Evolutionary conservation across 1,140 invertebrate species (phyloP).

Genomic region (Chironomus tepperi): DNA sequence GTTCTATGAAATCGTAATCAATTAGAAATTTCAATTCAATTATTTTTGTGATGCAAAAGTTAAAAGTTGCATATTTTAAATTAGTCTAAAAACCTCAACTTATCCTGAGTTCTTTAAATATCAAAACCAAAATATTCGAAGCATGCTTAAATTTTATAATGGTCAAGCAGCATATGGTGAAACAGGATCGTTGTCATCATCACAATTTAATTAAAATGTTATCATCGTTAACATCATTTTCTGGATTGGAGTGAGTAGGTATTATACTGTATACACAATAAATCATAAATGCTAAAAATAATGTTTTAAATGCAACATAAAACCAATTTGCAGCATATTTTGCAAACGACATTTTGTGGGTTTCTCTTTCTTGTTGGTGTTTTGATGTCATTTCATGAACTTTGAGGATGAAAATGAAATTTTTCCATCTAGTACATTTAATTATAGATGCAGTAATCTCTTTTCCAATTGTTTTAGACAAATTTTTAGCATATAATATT

Average conservation of each 20-base stretch:
- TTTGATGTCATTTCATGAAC: too few species aligned
- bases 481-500: too few species aligned
- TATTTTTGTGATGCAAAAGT: too few species aligned
- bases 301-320: not conserved
- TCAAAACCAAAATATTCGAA: not conserved
- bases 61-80: too few species aligned
- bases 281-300: not conserved
- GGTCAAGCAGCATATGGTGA: constrained; percentile 5
- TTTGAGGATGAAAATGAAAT: too few species aligned
- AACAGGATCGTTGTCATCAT: constrained; percentile 1
- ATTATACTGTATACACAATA: not conserved
- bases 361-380: too few species aligned
- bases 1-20: not conserved
- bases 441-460: too few species aligned
- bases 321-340: constrained; percentile 13
- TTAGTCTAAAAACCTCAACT: too few species aligned
- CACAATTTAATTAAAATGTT: constrained; percentile 15
- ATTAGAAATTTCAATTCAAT: not conserved
- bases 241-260: not conserved
- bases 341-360: not conserved
- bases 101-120: not conserved
- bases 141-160: not conserved
- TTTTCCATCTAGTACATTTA: too few species aligned
- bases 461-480: too few species aligned
- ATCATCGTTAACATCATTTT: constrained; percentile 1